These are phyloP conservation scores for Bombus fervidus DNA, from an alignment of 1,140 invertebrate species.

Conservation along the genomic window DNA sequence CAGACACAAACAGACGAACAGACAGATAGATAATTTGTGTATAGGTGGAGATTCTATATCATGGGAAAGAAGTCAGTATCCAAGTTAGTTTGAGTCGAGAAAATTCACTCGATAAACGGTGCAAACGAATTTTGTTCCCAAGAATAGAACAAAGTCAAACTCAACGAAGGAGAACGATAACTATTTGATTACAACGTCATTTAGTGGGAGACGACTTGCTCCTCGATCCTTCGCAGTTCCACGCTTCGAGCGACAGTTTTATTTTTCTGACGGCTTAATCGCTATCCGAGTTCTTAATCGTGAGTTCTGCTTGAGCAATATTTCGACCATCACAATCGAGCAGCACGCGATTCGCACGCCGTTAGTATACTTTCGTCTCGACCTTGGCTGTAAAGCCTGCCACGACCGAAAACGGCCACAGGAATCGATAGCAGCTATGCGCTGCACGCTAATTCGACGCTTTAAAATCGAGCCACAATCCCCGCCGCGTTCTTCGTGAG, in stretches of 20 bases:
- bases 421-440: slow-evolving; percentile 60
- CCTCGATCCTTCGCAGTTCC: too few relatives aligned
- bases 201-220: neutral
- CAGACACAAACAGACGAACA: too few relatives aligned
- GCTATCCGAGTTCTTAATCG: slow-evolving; percentile 5
- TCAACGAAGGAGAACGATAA: neutral
- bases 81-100: too few relatives aligned
- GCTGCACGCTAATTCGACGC: slow-evolving; percentile 67
- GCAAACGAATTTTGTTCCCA: too few relatives aligned
- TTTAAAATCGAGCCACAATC: slow-evolving; percentile 74
- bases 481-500: slow-evolving; percentile 54
- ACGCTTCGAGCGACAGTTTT: slow-evolving; percentile 8
- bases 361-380: slow-evolving; percentile 11
- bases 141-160: too few relatives aligned
- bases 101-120: too few relatives aligned
- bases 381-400: slow-evolving; percentile 47
- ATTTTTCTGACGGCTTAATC: slow-evolving; percentile 7
- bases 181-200: neutral
- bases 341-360: slow-evolving; percentile 17
- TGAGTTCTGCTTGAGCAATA: slow-evolving; percentile 19
- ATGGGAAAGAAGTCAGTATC: too few relatives aligned
- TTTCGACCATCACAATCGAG: slow-evolving; percentile 28
- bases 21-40: too few relatives aligned
- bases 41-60: too few relatives aligned
- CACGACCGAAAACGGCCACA: slow-evolving; percentile 50